A percentile compares a stretch with the other conserved stretches of the same genome.
phyloP scores from a whole-genome alignment of 2,797 vertebrate species.

The Amazona ochrocephala region DNA sequence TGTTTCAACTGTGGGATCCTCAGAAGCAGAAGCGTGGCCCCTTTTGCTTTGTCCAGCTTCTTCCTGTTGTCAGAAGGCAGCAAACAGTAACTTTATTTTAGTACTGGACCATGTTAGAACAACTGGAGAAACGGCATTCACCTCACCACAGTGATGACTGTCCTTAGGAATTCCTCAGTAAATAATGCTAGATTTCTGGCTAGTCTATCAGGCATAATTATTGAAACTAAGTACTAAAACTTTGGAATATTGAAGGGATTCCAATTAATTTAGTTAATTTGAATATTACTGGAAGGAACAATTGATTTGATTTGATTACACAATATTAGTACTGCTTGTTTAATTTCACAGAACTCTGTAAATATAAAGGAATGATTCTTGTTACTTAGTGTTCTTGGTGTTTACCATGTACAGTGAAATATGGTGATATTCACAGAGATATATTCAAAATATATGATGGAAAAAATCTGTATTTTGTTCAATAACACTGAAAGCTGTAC shows the following conservation, averaged over 20 bases:
- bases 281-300: not conserved
- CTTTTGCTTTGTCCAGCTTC: not conserved
- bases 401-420: not conserved
- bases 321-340: constrained; percentile 9
- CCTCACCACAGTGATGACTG: not conserved
- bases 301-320: not conserved
- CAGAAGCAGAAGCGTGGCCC: not conserved
- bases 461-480: not conserved
- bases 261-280: not conserved
- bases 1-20: not conserved
- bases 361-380: not conserved
- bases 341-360: constrained; percentile 10
- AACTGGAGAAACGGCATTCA: not conserved
- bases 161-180: not conserved
- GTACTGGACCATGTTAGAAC: not conserved
- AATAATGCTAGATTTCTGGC: not conserved
- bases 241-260: constrained; percentile 8
- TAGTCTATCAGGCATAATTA: not conserved
- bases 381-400: not conserved
- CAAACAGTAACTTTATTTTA: not conserved
- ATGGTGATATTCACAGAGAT: not conserved
- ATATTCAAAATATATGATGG: not conserved
- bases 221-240: not conserved
- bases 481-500: not conserved
- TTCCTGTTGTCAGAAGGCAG: not conserved